These are phyloP conservation scores for Celastrina argiolus DNA, from an alignment of 2,888 invertebrate species.

Conservation along the genomic window DNA sequence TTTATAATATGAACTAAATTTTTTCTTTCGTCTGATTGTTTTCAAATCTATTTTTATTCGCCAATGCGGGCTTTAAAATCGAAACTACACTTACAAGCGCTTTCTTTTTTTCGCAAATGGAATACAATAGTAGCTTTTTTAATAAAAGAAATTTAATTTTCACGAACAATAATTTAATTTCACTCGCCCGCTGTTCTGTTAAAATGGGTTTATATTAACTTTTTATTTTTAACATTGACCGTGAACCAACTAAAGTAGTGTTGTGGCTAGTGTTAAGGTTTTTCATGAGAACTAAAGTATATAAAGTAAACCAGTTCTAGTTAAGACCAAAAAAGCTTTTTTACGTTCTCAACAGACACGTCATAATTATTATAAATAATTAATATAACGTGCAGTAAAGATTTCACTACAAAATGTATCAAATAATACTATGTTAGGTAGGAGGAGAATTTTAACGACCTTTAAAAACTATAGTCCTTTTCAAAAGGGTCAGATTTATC, in stretches of 20 bases:
- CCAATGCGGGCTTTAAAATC: background rate
- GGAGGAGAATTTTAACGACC: background rate
- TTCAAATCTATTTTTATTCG: background rate
- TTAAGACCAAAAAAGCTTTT: background rate
- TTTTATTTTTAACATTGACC: background rate
- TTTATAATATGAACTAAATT: background rate
- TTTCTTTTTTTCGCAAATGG: background rate
- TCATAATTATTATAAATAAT: no score
- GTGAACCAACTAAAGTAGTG: background rate
- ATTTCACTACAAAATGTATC: no score
- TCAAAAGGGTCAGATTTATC: background rate
- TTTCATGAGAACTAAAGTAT: background rate
- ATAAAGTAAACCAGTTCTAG: background rate
- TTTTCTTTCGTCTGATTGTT: background rate
- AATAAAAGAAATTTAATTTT: background rate
- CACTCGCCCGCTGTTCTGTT: background rate
- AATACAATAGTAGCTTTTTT: background rate
- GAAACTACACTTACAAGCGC: background rate
- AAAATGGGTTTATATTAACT: background rate
- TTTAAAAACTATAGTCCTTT: background rate
- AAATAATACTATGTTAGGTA: no score
- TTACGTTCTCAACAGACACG: no score
- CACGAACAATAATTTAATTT: slow-evolving; percentile 1
- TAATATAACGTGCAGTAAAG: no score
- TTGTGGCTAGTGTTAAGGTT: background rate